phyloP scores from a whole-genome alignment of 2,888 invertebrate genomes.

The Macrophya annulata region DNA sequence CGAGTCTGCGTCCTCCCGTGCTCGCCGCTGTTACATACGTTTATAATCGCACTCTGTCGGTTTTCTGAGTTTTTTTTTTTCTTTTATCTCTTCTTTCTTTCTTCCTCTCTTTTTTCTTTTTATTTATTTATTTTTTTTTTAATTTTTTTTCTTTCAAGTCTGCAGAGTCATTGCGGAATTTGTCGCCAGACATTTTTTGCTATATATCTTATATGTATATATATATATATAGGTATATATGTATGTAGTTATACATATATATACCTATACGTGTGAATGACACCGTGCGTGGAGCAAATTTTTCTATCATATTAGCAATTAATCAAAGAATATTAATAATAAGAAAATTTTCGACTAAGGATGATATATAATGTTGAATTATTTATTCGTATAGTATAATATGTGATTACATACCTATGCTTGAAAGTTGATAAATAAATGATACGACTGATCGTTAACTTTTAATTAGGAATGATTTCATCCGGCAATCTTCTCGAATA shows the following conservation, averaged over 20 bases:
- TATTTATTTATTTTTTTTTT: neutral
- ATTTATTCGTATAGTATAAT: neutral
- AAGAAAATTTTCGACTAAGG: neutral
- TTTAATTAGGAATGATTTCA: constrained; percentile 26
- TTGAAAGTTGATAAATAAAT: constrained; percentile 1
- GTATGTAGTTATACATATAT: too few relatives aligned
- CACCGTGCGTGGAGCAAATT: neutral
- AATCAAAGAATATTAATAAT: neutral
- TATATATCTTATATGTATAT: neutral
- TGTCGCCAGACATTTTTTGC: neutral
- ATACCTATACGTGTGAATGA: neutral
- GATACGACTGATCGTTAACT: constrained; percentile 16
- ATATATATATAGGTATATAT: neutral
- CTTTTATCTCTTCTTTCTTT: neutral
- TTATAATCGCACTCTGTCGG: constrained; percentile 18
- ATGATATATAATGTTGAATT: neutral
- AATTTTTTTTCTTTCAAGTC: neutral
- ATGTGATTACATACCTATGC: neutral
- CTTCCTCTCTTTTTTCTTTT: neutral
- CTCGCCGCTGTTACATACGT: constrained; percentile 11
- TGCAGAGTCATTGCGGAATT: constrained; percentile 10
- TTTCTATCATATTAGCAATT: neutral
- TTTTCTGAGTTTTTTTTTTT: neutral
- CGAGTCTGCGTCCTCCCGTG: constrained; percentile 1
- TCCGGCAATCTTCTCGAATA: neutral